Base-by-base conservation (phyloP, 2,113 vertebrate genomes). In the Atractosteus spatula region DNA sequence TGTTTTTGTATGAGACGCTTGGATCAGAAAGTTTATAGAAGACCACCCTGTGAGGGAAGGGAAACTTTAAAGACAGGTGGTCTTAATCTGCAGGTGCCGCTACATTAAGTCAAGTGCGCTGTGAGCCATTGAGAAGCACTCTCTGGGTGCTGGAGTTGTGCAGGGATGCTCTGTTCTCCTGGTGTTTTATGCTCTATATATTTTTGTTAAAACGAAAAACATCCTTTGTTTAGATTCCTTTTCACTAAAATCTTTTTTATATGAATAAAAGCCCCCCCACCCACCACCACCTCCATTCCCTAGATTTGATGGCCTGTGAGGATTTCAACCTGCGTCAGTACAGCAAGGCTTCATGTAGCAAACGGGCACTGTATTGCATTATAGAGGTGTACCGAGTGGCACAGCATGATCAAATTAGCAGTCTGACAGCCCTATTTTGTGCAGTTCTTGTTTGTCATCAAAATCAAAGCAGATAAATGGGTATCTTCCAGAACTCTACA, bases 191-290 rank as follows among this genome's bases (percentile, higher is more conserved):
- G 57, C 80, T 72, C 70, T 56, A 65, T 66, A 77, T 77, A 63
- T 71, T 69, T 43, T 66, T 61, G 71, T 74, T 71, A 77, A 79
- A 85, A 85, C 74, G 77, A 47, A 86, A 83, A 78, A 74, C 77
- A 67, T 43, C 68, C 78, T 78, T 77, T 78, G 78, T 78, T 63
- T 72, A 71, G 87, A 90, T 89, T 89, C 87, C 83, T 85, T 90
- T 83, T 82, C 87, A 86, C 81, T 81, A 81, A 87, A 89, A 89
- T 73, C 81, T 74, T 83, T 76, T 87, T 81, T 85, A 81, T 85
- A 87, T 71, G 88, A 29, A 29, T 29, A 29, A 29, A 29, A 29
- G 29, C 84, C 85, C 85, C 85, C 79, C 84, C 84, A 85, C 88
- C 78, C 79, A 81, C 83, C 74, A 45, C 45, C 44, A 69, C 70